phyloP scores from a whole-genome alignment of 2,888 invertebrate genomes.

The Spatulosminthurus flaviceps region DNA sequence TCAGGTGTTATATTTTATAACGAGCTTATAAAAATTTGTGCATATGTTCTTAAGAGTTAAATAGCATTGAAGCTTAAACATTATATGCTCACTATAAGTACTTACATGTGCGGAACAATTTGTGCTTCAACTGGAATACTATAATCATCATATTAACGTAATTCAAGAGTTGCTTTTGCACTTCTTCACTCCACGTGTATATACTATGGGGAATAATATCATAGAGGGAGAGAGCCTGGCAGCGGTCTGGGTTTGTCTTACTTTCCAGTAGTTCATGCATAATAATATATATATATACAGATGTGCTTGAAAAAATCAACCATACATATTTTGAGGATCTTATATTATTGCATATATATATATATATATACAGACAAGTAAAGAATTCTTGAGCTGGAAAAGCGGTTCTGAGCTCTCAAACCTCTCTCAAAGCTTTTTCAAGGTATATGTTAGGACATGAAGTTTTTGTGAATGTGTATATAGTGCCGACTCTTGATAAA shows the following conservation, averaged over 20 bases:
- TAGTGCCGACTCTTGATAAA: background rate
- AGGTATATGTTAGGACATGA: background rate
- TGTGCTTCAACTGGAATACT: conserved; percentile 32
- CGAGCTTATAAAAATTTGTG: too few species aligned
- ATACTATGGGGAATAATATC: background rate
- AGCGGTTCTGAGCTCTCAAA: background rate
- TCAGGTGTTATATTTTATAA: too few species aligned
- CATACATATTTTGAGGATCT: too few species aligned
- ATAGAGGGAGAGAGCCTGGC: too few species aligned
- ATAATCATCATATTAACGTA: conserved; percentile 44
- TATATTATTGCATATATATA: too few species aligned
- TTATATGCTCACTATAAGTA: background rate
- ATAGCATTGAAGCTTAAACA: too few species aligned
- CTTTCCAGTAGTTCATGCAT: too few species aligned
- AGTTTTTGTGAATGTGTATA: background rate
- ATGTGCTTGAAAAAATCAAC: too few species aligned
- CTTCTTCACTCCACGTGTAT: conserved; percentile 30
- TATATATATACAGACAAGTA: background rate
- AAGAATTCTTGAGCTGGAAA: background rate
- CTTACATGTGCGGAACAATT: conserved; percentile 31
- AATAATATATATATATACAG: too few species aligned
- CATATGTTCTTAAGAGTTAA: too few species aligned
- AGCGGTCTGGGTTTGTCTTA: too few species aligned
- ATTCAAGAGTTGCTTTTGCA: conserved; percentile 45
- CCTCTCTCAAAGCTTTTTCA: background rate